phyloP scores from a whole-genome alignment of 2,888 invertebrate species.

The Drosophila affinis region DNA sequence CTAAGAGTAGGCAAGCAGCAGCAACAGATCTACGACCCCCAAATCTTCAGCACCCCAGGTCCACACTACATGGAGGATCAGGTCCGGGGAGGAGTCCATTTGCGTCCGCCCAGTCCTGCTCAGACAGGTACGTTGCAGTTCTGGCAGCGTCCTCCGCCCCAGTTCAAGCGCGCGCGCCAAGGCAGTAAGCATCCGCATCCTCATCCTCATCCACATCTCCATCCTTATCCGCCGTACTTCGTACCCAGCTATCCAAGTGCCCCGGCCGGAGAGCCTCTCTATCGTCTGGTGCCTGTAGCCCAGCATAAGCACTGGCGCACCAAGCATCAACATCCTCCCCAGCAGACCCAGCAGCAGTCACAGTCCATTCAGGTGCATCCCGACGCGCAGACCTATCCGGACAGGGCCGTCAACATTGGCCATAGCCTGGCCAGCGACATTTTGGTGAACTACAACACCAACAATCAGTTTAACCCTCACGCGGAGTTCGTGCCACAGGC shows the following conservation, averaged over 20 bases:
- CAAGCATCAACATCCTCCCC: constrained; percentile 86
- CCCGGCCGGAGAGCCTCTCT: constrained; percentile 54
- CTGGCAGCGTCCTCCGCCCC: constrained; percentile 70
- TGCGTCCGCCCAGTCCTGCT: constrained; percentile 53
- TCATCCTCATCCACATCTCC: constrained; percentile 24
- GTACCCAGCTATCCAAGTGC: constrained; percentile 62
- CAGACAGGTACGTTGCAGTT: constrained; percentile 58
- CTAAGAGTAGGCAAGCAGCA: constrained; percentile 64
- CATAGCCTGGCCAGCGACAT: constrained; percentile 82
- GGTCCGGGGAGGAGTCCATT: constrained; percentile 64
- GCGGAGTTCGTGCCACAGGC: constrained; percentile 77
- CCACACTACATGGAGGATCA: constrained; percentile 61
- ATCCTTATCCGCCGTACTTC: constrained; percentile 67
- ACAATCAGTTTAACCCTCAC: constrained; percentile 86
- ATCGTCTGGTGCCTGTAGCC: constrained; percentile 56
- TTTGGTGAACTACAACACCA: constrained; percentile 86
- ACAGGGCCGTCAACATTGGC: constrained; percentile 85
- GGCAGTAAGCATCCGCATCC: constrained; percentile 26
- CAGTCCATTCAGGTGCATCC: constrained; percentile 85
- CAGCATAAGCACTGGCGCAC: constrained; percentile 63
- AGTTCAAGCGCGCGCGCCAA: constrained; percentile 61
- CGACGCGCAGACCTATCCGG: constrained; percentile 85
- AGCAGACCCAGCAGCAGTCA: constrained; percentile 85
- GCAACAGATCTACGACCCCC: constrained; percentile 50
- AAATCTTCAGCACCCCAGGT: constrained; percentile 56